Percentiles rank a stretch among this genome's conserved stretches.
Conservation (phyloP, 2,113 vertebrate species). For the Microtus oregoni region DNA sequence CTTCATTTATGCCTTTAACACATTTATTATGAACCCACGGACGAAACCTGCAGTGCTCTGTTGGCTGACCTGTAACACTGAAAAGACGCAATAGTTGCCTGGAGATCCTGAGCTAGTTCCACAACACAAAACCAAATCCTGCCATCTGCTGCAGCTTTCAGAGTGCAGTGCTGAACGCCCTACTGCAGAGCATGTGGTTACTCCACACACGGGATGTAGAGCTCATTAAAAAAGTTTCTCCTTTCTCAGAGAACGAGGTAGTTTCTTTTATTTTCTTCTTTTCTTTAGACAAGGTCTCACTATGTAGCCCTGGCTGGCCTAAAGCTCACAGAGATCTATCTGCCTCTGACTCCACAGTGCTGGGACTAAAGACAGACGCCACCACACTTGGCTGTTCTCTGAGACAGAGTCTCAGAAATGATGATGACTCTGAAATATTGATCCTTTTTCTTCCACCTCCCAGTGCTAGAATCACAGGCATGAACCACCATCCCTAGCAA, state of each 20-base stretch:
- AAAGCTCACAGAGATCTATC: background rate
- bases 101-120: background rate
- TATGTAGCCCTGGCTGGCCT: background rate
- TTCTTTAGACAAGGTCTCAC: background rate
- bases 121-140: slow-evolving; percentile 33
- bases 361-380: background rate
- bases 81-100: background rate
- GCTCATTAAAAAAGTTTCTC: background rate
- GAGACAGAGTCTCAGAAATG: background rate
- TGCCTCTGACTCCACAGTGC: background rate
- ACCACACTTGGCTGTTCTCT: background rate
- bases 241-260: slow-evolving; percentile 40
- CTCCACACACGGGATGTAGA: background rate
- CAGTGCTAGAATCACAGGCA: background rate
- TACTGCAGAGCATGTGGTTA: background rate
- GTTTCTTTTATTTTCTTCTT: background rate
- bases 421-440: background rate
- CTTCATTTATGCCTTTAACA: slow-evolving; percentile 17
- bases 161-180: background rate
- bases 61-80: slow-evolving; percentile 3
- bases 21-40: slow-evolving; percentile 26
- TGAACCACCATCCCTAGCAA: background rate
- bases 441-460: background rate
- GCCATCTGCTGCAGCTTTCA: background rate
- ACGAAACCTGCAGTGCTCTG: slow-evolving; percentile 4